Conservation (phyloP, 2,797 vertebrate genomes). For the Eurystomus glaucurus region DNA sequence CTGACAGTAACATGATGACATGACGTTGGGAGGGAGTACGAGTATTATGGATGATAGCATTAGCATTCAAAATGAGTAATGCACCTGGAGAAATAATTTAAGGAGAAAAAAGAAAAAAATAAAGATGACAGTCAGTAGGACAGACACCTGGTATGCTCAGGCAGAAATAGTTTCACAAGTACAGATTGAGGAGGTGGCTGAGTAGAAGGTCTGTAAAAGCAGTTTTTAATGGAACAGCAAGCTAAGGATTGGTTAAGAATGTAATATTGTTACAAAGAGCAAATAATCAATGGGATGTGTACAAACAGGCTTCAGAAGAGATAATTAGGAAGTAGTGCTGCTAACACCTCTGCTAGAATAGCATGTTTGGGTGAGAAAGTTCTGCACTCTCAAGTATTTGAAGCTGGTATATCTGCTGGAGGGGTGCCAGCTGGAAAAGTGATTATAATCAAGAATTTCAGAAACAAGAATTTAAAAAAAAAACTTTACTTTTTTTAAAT, state of each 20-base stretch:
- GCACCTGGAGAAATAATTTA: not conserved
- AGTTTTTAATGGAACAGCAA: not conserved
- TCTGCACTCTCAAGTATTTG: not conserved
- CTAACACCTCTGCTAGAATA: not conserved
- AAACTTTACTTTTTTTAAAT: not conserved
- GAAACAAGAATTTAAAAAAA: not conserved
- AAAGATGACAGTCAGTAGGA: not conserved
- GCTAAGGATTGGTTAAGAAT: not conserved
- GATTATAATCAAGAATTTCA: not conserved
- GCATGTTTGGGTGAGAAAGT: not conserved
- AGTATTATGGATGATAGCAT: not conserved
- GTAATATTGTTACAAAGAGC: not conserved
- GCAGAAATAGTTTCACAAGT: not conserved
- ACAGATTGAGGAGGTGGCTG: not conserved
- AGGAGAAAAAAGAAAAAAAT: not conserved
- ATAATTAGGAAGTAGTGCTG: not conserved
- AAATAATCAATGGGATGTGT: not conserved
- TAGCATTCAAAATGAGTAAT: constrained; percentile 1
- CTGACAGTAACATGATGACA: not conserved
- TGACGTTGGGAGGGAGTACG: not conserved
- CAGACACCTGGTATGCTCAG: not conserved
- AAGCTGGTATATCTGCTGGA: not conserved
- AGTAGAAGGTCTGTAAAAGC: not conserved
- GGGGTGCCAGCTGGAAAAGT: not conserved
- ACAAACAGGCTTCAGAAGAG: not conserved